Evolutionary conservation across 2,797 vertebrate genomes (phyloP).

Genomic region (Echiichthys vipera): DNA sequence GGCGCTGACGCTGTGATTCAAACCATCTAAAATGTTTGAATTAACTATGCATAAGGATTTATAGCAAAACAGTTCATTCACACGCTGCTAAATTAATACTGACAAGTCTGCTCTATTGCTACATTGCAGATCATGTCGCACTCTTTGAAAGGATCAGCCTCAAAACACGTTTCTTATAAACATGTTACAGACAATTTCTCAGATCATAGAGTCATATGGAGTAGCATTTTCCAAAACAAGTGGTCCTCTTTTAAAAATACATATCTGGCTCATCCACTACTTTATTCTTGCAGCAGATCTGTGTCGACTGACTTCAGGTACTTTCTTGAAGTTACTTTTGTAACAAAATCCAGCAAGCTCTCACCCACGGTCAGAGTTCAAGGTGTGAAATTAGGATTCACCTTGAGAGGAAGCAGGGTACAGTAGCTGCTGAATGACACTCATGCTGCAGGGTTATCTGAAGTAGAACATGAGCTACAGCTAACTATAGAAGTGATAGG

Average conservation of each 20-base stretch:
- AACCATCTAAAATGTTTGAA: constrained; percentile 40
- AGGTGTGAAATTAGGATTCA: constrained; percentile 20
- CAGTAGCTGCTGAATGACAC: constrained; percentile 36
- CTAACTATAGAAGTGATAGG: constrained; percentile 40
- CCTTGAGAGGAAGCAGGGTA: constrained; percentile 16
- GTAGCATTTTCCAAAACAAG: too few relatives aligned
- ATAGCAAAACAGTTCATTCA: constrained; percentile 29
- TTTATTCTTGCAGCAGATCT: constrained; percentile 1
- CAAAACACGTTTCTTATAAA: constrained; percentile 6
- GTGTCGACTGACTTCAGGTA: too few relatives aligned
- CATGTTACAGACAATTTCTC: not conserved
- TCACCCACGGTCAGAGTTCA: constrained; percentile 27
- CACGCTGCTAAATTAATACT: constrained; percentile 25
- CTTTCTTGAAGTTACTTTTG: too few relatives aligned
- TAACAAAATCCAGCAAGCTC: constrained; percentile 55
- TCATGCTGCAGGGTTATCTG: constrained; percentile 37
- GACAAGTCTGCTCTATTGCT: constrained; percentile 22
- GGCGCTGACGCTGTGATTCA: constrained; percentile 16
- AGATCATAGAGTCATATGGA: too few relatives aligned
- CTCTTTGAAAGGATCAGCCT: constrained; percentile 7
- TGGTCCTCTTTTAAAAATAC: too few relatives aligned
- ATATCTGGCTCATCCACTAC: not conserved
- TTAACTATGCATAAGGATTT: constrained; percentile 30
- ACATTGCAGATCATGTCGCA: constrained; percentile 5
- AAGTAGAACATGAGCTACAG: constrained; percentile 32